Conservation (phyloP, 2,888 invertebrate species). For the Pomacea canaliculata region DNA sequence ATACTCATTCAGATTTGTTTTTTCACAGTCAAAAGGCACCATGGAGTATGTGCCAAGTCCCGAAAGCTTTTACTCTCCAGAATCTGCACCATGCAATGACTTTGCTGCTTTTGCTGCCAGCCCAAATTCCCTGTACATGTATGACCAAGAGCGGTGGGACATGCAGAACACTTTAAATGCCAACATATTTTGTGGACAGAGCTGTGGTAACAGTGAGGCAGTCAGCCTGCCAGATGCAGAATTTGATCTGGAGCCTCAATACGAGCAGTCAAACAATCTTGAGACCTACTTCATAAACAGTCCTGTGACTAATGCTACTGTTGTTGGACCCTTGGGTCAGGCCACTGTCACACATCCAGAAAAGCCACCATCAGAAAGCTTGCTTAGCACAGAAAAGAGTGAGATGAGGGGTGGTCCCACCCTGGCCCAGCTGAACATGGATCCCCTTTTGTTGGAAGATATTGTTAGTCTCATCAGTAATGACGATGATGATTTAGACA, state of each 20-base stretch:
- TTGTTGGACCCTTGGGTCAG: neutral
- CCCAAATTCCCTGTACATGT: constrained; percentile 61
- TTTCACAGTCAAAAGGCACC: neutral
- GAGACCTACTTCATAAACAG: constrained; percentile 20
- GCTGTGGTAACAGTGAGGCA: neutral
- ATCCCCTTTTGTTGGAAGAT: constrained; percentile 34
- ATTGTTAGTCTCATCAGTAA: constrained; percentile 23
- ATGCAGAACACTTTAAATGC: constrained; percentile 48
- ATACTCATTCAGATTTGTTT: too few relatives aligned
- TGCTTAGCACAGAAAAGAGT: constrained; percentile 7
- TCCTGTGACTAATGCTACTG: constrained; percentile 5
- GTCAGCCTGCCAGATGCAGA: constrained; percentile 32
- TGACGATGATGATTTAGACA: constrained; percentile 1
- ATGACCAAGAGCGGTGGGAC: constrained; percentile 59
- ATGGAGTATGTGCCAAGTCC: constrained; percentile 40
- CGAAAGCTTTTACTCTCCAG: constrained; percentile 26
- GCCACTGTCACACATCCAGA: neutral
- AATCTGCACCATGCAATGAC: constrained; percentile 39
- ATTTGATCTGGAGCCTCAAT: constrained; percentile 51
- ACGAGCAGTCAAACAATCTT: constrained; percentile 39
- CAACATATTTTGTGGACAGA: constrained; percentile 13
- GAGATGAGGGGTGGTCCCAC: constrained; percentile 40
- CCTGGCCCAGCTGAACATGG: constrained; percentile 50
- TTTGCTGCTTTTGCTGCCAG: constrained; percentile 51
- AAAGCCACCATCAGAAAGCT: constrained; percentile 14